A percentile compares a stretch with the other conserved stretches of the same genome.
phyloP scores from a whole-genome alignment of 2,888 invertebrate genomes.

The Drosophila fungiperda region DNA sequence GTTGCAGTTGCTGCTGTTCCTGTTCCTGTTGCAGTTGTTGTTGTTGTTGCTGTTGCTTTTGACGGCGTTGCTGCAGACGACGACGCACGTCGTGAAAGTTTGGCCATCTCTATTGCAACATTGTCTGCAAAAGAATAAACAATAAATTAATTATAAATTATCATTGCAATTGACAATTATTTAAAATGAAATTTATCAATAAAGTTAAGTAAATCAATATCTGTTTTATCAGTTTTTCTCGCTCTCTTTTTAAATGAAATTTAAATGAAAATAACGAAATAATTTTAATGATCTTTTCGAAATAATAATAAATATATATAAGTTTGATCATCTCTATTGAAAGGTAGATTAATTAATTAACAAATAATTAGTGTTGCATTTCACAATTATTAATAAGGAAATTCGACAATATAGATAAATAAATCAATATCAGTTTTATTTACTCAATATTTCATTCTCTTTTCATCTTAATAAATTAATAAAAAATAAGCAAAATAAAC shows the following conservation, averaged over 20 bases:
- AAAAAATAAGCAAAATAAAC: no score
- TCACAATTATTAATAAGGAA: neutral
- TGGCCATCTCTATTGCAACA: constrained; percentile 85
- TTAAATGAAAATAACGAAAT: no score
- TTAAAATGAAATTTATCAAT: no score
- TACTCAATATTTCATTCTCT: no score
- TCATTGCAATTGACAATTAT: neutral
- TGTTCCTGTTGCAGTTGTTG: constrained; percentile 35
- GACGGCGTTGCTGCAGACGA: constrained; percentile 78
- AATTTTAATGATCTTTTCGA: neutral
- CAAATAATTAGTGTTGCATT: neutral
- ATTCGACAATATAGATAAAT: no score
- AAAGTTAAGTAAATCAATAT: neutral
- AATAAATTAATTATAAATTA: no score
- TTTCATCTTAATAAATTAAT: no score
- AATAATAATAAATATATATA: neutral
- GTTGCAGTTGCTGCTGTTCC: constrained; percentile 26
- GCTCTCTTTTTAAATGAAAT: no score
- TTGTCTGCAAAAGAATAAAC: constrained; percentile 78
- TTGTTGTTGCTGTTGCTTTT: constrained; percentile 58
- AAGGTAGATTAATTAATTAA: neutral
- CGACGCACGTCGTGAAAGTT: constrained; percentile 85
- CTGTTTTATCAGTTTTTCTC: neutral
- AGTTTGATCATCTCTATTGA: neutral
- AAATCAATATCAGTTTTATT: no score